These are phyloP conservation scores for Cheilosia vernalis DNA, from an alignment of 2,888 invertebrate species.

Conservation along the genomic window DNA sequence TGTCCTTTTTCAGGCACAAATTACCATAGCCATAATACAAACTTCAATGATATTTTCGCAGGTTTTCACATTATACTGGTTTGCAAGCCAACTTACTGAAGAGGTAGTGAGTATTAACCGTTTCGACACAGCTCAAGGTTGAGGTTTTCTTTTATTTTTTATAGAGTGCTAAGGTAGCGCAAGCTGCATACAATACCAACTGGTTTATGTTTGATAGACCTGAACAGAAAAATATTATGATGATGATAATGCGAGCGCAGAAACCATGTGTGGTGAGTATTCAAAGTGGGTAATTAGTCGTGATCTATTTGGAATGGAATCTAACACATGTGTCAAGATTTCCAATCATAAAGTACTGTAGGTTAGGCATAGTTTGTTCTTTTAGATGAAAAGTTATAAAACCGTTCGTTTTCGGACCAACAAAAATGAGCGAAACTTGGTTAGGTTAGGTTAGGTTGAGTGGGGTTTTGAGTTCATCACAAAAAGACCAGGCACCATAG, in stretches of 20 bases:
- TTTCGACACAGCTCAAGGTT: not conserved
- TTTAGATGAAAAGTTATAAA: too few species aligned
- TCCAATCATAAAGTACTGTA: not conserved
- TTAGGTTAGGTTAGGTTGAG: too few species aligned
- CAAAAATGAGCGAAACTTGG: too few species aligned
- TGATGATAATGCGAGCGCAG: slow-evolving; percentile 81
- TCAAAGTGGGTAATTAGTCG: slow-evolving; percentile 27
- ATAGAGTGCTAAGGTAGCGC: slow-evolving; percentile 79
- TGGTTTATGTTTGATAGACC: slow-evolving; percentile 79
- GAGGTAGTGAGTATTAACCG: slow-evolving; percentile 76
- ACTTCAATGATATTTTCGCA: slow-evolving; percentile 82
- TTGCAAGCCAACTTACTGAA: slow-evolving; percentile 81
- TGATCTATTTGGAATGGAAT: too few species aligned
- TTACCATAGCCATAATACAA: slow-evolving; percentile 80
- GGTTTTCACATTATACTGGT: slow-evolving; percentile 81
- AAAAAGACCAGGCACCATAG: too few species aligned
- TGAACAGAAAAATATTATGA: slow-evolving; percentile 78
- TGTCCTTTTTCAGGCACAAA: slow-evolving; percentile 78
- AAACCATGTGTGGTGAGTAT: slow-evolving; percentile 78
- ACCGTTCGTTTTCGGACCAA: too few species aligned
- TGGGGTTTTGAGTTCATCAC: too few species aligned
- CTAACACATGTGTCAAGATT: too few species aligned
- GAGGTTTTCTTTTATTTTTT: slow-evolving; percentile 11
- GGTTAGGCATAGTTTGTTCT: not conserved
- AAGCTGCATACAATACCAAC: slow-evolving; percentile 80